Conservation (phyloP, 2,113 vertebrate species). For the Chrysochloris asiatica region DNA sequence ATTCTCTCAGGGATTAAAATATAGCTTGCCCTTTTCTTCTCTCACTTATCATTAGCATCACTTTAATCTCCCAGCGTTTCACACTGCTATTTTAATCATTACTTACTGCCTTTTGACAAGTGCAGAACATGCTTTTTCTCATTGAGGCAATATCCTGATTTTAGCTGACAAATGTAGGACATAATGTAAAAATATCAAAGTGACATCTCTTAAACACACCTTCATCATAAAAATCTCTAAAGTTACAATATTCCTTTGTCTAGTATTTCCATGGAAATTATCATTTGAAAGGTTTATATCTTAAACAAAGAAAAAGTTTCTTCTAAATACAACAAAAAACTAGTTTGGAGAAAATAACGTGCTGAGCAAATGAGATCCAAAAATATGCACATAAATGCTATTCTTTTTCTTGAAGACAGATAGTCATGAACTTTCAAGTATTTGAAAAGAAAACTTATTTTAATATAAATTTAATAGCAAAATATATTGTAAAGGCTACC, state of each 20-base stretch:
- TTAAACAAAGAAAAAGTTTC: slow-evolving; percentile 85
- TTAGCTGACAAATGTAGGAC: slow-evolving; percentile 99
- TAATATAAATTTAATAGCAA: slow-evolving; percentile 61
- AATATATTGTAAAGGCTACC: slow-evolving; percentile 65
- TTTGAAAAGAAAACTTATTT: slow-evolving; percentile 65
- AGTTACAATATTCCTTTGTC: slow-evolving; percentile 92
- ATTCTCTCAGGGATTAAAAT: slow-evolving; percentile 99
- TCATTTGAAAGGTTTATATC: slow-evolving; percentile 86
- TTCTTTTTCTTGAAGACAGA: slow-evolving; percentile 41
- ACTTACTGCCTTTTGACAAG: slow-evolving; percentile 99
- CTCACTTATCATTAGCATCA: slow-evolving; percentile 99
- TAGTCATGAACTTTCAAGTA: slow-evolving; percentile 50
- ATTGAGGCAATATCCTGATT: slow-evolving; percentile 99
- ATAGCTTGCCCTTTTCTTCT: slow-evolving; percentile 99
- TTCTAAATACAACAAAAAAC: slow-evolving; percentile 86
- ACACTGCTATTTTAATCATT: slow-evolving; percentile 99
- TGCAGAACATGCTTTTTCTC: slow-evolving; percentile 99
- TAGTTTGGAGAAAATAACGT: slow-evolving; percentile 75
- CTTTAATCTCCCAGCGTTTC: slow-evolving; percentile 99
- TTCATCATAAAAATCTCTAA: slow-evolving; percentile 92
- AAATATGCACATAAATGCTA: slow-evolving; percentile 54
- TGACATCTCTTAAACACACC: slow-evolving; percentile 95
- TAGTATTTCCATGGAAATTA: slow-evolving; percentile 87
- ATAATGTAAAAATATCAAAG: slow-evolving; percentile 99
- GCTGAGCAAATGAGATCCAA: slow-evolving; percentile 62